Percentiles rank a stretch among this genome's conserved stretches.
Evolutionary conservation across 2,888 invertebrate species (phyloP).

Genomic region (Portevinia maculata): DNA sequence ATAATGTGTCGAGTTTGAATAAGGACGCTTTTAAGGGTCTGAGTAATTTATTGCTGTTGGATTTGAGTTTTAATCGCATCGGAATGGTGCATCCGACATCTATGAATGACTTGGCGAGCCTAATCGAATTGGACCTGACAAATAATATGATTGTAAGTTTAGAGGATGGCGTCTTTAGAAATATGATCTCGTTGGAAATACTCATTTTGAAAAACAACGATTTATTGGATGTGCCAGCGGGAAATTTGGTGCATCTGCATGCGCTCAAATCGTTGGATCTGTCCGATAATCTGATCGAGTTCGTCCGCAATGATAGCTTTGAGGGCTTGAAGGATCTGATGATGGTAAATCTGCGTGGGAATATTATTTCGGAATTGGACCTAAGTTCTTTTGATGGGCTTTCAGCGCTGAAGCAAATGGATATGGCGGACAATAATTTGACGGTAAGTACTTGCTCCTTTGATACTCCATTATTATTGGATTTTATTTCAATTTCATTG

Average conservation of each 20-base stretch:
- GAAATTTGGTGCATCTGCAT: conserved; percentile 87
- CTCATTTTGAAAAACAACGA: conserved; percentile 91
- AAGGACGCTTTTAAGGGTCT: conserved; percentile 91
- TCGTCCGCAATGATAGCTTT: conserved; percentile 88
- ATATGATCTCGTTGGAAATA: conserved; percentile 87
- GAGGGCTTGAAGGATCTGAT: conserved; percentile 88
- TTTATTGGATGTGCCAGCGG: conserved; percentile 89
- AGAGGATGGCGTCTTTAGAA: conserved; percentile 88
- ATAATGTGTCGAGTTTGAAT: conserved; percentile 88
- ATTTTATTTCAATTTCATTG: not conserved
- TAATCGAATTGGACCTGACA: conserved; percentile 90
- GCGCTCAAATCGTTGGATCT: conserved; percentile 89
- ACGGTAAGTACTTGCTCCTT: conserved; percentile 83
- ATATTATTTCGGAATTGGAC: conserved; percentile 89
- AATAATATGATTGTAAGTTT: conserved; percentile 90
- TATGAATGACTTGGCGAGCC: conserved; percentile 89
- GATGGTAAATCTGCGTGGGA: conserved; percentile 88
- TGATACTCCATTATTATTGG: not conserved
- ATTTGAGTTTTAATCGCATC: conserved; percentile 91
- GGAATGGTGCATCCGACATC: conserved; percentile 88
- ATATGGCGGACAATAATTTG: conserved; percentile 92
- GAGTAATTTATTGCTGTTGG: conserved; percentile 86
- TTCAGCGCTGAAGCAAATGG: conserved; percentile 88
- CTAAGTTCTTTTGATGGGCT: conserved; percentile 90
- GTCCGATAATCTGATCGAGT: conserved; percentile 90